phyloP scores from a whole-genome alignment of 2,113 vertebrate genomes.

The Poeciliopsis turrubarensis region DNA sequence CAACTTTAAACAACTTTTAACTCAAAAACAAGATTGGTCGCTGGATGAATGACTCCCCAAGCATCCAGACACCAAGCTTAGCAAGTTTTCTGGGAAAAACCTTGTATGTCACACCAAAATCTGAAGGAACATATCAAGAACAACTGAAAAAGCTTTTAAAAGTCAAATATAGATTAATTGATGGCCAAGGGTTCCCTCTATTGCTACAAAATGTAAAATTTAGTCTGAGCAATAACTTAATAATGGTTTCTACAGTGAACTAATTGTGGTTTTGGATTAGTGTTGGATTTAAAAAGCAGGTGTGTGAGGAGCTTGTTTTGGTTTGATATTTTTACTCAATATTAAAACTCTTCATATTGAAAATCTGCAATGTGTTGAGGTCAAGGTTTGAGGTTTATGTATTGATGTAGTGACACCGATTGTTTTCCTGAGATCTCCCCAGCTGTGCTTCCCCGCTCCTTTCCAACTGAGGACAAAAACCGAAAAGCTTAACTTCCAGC shows the following conservation, averaged over 20 bases:
- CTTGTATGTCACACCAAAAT: not conserved
- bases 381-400: constrained; percentile 4
- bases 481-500: constrained; percentile 49
- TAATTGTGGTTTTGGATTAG: too few relatives aligned
- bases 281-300: too few relatives aligned
- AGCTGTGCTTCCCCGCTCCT: not conserved
- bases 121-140: not conserved
- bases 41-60: too few relatives aligned
- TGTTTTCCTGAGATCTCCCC: constrained; percentile 1
- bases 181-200: not conserved
- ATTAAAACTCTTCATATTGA: not conserved
- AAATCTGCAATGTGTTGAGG: not conserved
- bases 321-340: too few relatives aligned
- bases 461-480: constrained; percentile 22
- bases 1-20: too few relatives aligned
- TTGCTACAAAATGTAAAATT: too few relatives aligned
- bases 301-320: not conserved
- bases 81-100: too few relatives aligned
- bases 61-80: too few relatives aligned
- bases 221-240: too few relatives aligned
- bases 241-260: too few relatives aligned
- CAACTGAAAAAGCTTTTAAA: not conserved
- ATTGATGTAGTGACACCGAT: not conserved
- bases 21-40: too few relatives aligned
- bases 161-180: not conserved